Evolutionary conservation across 2,113 vertebrate genomes (phyloP), one percentile per base, ranked within the genome.

Genomic region (zebrafish (Danio rerio)): DNA sequence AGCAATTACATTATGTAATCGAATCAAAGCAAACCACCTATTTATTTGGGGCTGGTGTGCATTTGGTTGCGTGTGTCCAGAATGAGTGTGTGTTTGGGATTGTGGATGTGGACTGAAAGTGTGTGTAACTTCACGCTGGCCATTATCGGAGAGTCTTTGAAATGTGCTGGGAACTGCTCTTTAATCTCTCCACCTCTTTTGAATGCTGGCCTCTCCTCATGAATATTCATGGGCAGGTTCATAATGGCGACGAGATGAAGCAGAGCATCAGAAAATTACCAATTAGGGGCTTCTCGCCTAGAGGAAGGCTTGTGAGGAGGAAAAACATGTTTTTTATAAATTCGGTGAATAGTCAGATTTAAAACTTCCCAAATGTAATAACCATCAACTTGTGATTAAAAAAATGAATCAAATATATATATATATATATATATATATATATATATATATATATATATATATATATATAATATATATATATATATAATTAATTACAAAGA

Each of bases 141-240:
- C 31, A 61, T 83, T 70, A 45, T 9, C 65, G 15, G 53, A 74
- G 63, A 49, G 40, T 77, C 75, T 85, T 83, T 42, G 68, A 83
- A 78, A 68, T 77, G 61, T 81, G 83, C 79, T 85, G 83, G 73
- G 83, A 85, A 81, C 83, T 58, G 73, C 43, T 72, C 45, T 71
- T 76, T 81, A 75, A 85, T 80, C 65, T 58, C 83, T 77, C 73
- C 63, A 50, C 45, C 5, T 58, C 62, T 86, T 59, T 80, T 66
- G 21, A 75, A 21, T 81, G 20, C 74, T 9, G 75, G 65, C 42
- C 63, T 77, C 65, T 7, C 7, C 58, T 82, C 78, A 82, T 87
- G 42, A 68, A 80, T 70, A 50, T 62, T 83, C n/a, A 86, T 2
- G 84, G 8, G 9, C 40, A 43, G 76, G 49, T 52, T 63, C 31